Conservation (phyloP, 2,888 invertebrate species). For the Blomia tropicalis region DNA sequence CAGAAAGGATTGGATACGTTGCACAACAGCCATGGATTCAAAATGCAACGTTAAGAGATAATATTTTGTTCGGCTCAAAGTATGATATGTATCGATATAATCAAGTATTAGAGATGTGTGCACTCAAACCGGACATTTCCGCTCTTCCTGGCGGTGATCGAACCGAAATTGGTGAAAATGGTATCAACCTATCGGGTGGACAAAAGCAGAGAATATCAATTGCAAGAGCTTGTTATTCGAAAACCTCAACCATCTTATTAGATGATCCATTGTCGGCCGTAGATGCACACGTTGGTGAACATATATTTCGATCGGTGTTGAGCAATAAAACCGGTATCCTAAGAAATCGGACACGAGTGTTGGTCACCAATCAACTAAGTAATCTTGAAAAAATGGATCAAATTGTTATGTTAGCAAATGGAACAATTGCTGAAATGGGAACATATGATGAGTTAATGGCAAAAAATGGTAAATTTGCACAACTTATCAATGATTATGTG, state of each 20-base stretch:
- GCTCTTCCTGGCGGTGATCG: conserved; percentile 44
- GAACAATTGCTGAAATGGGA: conserved; percentile 70
- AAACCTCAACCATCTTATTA: conserved; percentile 38
- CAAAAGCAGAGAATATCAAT: conserved; percentile 33
- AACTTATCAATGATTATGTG: conserved; percentile 34
- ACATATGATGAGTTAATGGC: conserved; percentile 72
- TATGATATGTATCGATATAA: conserved; percentile 44
- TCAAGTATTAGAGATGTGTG: conserved; percentile 29
- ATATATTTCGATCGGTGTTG: conserved; percentile 37
- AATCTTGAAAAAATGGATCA: conserved; percentile 76
- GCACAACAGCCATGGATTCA: conserved; percentile 97
- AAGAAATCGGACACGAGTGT: conserved; percentile 53
- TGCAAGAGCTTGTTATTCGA: conserved; percentile 57
- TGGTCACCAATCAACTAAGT: conserved; percentile 89
- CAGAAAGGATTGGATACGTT: conserved; percentile 53
- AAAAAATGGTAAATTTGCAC: conserved; percentile 48
- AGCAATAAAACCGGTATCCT: conserved; percentile 37
- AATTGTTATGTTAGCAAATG: conserved; percentile 73
- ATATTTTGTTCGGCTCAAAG: conserved; percentile 71
- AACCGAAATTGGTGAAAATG: conserved; percentile 41
- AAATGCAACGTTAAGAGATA: conserved; percentile 78
- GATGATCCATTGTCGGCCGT: conserved; percentile 40
- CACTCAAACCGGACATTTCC: conserved; percentile 29
- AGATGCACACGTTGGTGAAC: conserved; percentile 38
- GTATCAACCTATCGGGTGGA: conserved; percentile 16